Evolutionary conservation across 2,113 vertebrate species (phyloP).

Genomic region (Paraplagusia blochii): DNA sequence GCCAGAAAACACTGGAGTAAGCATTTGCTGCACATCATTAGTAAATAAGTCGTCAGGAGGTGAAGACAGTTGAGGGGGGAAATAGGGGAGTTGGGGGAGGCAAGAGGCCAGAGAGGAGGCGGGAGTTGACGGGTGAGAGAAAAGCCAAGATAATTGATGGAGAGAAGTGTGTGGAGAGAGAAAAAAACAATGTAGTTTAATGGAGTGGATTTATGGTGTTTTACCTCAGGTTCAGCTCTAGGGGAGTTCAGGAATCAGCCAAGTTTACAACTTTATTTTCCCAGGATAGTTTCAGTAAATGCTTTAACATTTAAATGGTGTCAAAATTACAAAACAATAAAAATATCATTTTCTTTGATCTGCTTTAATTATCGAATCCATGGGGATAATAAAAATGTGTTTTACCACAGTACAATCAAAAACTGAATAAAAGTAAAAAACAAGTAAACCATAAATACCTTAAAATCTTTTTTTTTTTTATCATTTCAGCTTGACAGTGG

Average conservation of each 20-base stretch:
- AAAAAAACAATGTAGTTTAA: neutral
- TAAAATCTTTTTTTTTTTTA: too few relatives aligned
- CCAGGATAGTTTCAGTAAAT: conserved; percentile 1
- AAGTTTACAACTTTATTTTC: neutral
- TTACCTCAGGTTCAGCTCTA: too few relatives aligned
- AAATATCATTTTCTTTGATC: too few relatives aligned
- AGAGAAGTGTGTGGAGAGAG: neutral
- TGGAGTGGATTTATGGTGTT: neutral
- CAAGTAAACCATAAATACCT: neutral
- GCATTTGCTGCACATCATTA: conserved; percentile 65
- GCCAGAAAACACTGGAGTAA: conserved; percentile 57
- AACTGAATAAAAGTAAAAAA: too few relatives aligned
- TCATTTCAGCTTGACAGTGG: too few relatives aligned
- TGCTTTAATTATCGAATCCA: too few relatives aligned
- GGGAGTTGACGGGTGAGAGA: neutral
- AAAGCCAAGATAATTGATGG: neutral
- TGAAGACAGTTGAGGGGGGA: conserved; percentile 16
- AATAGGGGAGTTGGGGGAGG: conserved; percentile 2
- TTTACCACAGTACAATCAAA: too few relatives aligned
- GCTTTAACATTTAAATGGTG: too few relatives aligned
- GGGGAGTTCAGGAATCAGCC: too few relatives aligned
- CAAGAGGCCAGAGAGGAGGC: neutral
- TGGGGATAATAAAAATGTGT: too few relatives aligned
- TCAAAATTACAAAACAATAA: too few relatives aligned
- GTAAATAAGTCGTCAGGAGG: conserved; percentile 54